Base-by-base conservation (phyloP, 1,140 invertebrate genomes). In the Drosophila persimilis region DNA sequence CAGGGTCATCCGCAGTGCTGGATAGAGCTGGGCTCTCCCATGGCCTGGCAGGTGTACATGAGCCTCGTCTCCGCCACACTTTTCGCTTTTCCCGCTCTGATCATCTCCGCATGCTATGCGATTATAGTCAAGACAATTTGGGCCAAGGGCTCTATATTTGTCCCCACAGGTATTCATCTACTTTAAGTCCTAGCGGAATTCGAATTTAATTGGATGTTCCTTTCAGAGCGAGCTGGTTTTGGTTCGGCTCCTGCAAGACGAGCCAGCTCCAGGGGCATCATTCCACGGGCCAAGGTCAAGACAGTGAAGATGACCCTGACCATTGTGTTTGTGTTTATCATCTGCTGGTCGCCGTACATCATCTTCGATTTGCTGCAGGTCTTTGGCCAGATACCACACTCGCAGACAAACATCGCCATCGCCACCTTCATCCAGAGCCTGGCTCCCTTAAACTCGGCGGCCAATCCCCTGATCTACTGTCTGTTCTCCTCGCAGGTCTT, bases 221-320 rank as follows among this genome's bases (percentile, higher is more conserved):
- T 26, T 22, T 7, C 47, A 85, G 86, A 90, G 52, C 79, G 89
- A n/a, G 81, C 78, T 55, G 86, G 91, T 6, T 94, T 95, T 62
- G 92, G 93, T 3, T 78, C 66, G 3, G 54, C 79, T 8, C 94
- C 95, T 69, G 93, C 93, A 8, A 85, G 95, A 26, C 93, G 96
- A 52, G 95, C 95, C 1, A 96, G 95, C 63, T 96, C 95, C 0
- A 92, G 96, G 62, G 97, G 97, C 26, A 94, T 98, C 20, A 98
- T 99, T 88, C 97, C 97, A 1, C 93, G 96, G 77, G 98, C 98
- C 7, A 98, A 98, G 92, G 97, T 99, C 70, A 97, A 98, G 92
- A 98, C 97, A n/a, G 96, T 98, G 46, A 99, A 99, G 92, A 98
- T 99, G 97, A 98, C 98, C 0, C 95, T 98, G 72, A 97, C 97